A percentile compares a stretch with the other conserved stretches of the same genome.
Conservation (phyloP, 2,888 invertebrate genomes). For the Parnassius glacialis region DNA sequence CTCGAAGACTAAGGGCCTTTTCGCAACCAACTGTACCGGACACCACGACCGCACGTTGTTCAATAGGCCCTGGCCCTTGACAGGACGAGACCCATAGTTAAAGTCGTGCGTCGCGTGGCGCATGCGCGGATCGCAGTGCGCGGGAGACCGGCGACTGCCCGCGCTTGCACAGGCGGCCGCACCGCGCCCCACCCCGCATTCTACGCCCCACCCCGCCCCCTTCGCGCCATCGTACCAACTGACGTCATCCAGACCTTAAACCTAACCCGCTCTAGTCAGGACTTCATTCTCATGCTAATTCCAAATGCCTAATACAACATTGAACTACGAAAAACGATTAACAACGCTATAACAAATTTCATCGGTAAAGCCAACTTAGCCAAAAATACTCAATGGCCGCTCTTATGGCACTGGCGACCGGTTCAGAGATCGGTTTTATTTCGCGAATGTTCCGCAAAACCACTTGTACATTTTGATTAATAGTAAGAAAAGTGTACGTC, state of each 20-base stretch:
- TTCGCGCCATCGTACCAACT: constrained; percentile 46
- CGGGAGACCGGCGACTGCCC: constrained; percentile 57
- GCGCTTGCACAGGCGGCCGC: constrained; percentile 53
- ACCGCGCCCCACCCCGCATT: constrained; percentile 49
- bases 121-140: constrained; percentile 59
- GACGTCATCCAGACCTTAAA: constrained; percentile 25
- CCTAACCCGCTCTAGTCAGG: constrained; percentile 17
- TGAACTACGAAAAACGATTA: constrained; percentile 6
- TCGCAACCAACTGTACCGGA: constrained; percentile 33
- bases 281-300: constrained; percentile 8
- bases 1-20: constrained; percentile 34
- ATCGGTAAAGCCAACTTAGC: constrained; percentile 63
- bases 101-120: constrained; percentile 60
- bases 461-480: constrained; percentile 47
- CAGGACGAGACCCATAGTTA: constrained; percentile 40
- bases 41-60: constrained; percentile 39
- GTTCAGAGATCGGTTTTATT: constrained; percentile 54
- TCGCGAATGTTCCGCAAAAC: constrained; percentile 53
- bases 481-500: constrained; percentile 60
- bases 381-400: constrained; percentile 71
- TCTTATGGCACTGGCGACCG: constrained; percentile 44
- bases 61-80: constrained; percentile 28
- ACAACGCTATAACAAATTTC: not conserved
- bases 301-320: constrained; percentile 14
- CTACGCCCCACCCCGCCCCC: constrained; percentile 43